Evolutionary conservation across 1,140 invertebrate genomes (phyloP), one percentile per base, ranked within the genome.

Genomic region (Cyphomyrmex costatus): DNA sequence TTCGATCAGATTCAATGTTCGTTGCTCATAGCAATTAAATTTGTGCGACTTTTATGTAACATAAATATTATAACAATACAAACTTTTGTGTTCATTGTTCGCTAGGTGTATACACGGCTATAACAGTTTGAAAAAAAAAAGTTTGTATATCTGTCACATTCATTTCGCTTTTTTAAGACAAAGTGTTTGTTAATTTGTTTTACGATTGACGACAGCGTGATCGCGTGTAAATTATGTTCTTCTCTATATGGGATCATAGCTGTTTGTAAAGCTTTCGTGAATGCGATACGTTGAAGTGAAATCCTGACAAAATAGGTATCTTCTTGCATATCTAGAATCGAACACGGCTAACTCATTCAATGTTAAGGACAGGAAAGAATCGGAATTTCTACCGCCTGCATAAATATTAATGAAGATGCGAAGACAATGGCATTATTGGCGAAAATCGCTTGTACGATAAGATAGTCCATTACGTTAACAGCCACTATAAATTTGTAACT

Each of bases 301-400:
- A 91, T 91, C 87, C 49, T 73, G n/a, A 89, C 87, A 65, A 91
- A 88, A 90, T 85, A n/a, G n/a, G n/a, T n/a, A 85, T 91, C 84
- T 84, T 91, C 63, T 79, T 21, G 84, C 79, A 58, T 82, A 88
- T 80, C 74, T 82, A 83, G 90, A 85, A 85, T 88, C 89, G 77
- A 24, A 86, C 73, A 61, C 58, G 36, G 70, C 49, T 63, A 85
- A 46, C 56, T 84, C 70, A 77, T 88, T 90, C 90, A 91, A 91
- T 91, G 90, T 91, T 91, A 91, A 91, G 90, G 90, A 88, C 87
- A 85, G 33, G 27, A 63, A 77, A 68, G 82, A 90, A 90, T 71
- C 86, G 86, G 86, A 90, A 85, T 90, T 80, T 85, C 89, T 83
- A 90, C 61, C 71, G 58, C 24, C 3, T 53, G 65, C 21, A 85